Evolutionary conservation across 2,113 vertebrate species (phyloP), one percentile per base, ranked within the genome.

Genomic region (Perca flavescens): DNA sequence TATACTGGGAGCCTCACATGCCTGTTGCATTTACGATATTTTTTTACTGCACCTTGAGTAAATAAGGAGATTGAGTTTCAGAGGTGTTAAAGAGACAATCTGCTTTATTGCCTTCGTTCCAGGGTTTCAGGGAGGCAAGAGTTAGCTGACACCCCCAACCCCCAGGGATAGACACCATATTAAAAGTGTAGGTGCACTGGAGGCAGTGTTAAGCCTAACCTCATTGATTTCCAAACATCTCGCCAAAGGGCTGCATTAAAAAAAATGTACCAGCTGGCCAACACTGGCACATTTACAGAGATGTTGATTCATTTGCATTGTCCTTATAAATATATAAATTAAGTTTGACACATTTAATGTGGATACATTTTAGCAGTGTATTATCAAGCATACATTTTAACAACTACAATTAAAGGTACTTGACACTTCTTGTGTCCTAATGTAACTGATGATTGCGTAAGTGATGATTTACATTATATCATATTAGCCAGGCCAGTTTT

Each of bases 121-220:
- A 11, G 21, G 2, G 19, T 73, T 7, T 16, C 1, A 21, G 52
- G 5, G 17, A 49, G 19, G 19, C 17, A 19, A 15, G 40, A 34
- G 17, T 31, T 6, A 76, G 36, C n/a, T 43, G 52, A 34, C 31
- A 75, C 28, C 43, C 28, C 15, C 31, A 43, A 21, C 15, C 31
- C 61, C n/a, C 61, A 46, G 22, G 34, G 57, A 34, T 63, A n/a
- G 28, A 62, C 47, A 61, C 19, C 43, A 50, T 21, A 69, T 67
- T 17, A 54, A n/a, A 54, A 19, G 14, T 64, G 15, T n/a, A 62
- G 46, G 17, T 49, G 43, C 4, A 19, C 31, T 40, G 52, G 21
- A n/a, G 40, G 21, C n/a, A 60, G 34, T 11, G 17, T 47, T 8
- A 17, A 31, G 7, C 57, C 57, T 16, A 19, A 54, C 52, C 21